Conservation (phyloP, 2,113 vertebrate species). For the Bucco capensis region DNA sequence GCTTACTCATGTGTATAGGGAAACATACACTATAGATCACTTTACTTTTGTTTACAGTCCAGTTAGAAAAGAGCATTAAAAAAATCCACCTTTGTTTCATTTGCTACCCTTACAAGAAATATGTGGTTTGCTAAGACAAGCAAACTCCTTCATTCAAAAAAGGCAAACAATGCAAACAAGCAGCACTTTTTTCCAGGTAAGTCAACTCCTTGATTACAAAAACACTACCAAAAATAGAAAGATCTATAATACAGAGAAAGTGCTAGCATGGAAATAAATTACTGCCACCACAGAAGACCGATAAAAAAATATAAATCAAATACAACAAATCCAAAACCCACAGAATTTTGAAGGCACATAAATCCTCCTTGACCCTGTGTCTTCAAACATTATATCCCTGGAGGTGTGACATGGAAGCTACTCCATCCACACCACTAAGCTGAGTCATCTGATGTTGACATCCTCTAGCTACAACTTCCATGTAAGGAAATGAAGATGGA, state of each 20-base stretch:
- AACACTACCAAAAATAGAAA: neutral
- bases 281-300: neutral
- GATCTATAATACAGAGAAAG: neutral
- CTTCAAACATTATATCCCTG: neutral
- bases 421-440: neutral
- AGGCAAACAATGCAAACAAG: neutral
- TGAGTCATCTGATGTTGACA: neutral
- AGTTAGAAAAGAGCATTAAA: neutral
- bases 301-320: neutral
- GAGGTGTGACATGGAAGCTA: neutral
- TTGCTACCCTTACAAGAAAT: neutral
- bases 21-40: neutral
- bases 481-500: neutral
- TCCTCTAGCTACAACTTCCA: neutral
- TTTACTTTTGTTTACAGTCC: slow-evolving; percentile 26
- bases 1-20: neutral
- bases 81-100: neutral
- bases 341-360: neutral
- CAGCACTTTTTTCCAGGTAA: neutral
- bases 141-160: neutral
- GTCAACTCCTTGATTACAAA: slow-evolving; percentile 6
- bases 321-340: neutral
- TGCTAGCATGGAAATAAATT: neutral
- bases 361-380: neutral
- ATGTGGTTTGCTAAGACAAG: neutral